Evolutionary conservation across 2,113 vertebrate species (phyloP).

Genomic region (Xiphophorus maculatus): DNA sequence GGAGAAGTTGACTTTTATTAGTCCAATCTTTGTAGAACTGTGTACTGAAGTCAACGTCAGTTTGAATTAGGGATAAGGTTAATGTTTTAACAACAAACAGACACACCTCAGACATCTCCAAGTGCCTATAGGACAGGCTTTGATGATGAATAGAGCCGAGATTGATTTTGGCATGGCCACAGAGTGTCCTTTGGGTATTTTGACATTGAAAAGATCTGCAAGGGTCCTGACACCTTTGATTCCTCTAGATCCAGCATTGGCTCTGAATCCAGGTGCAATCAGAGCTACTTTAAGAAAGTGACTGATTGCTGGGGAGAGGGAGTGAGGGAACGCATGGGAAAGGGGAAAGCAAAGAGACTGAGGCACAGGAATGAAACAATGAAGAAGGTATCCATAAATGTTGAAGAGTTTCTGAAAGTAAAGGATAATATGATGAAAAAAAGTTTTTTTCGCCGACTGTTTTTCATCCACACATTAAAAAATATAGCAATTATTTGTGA

Average conservation of each 20-base stretch:
- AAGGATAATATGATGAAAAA: neutral
- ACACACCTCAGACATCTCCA: conserved; percentile 30
- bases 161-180: conserved; percentile 69
- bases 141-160: conserved; percentile 60
- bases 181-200: conserved; percentile 57
- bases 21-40: neutral
- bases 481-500: too few species aligned
- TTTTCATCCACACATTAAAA: too few species aligned
- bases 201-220: conserved; percentile 57
- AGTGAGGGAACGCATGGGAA: conserved; percentile 3
- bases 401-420: neutral
- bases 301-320: conserved; percentile 14
- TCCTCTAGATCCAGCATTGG: conserved; percentile 59
- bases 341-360: neutral
- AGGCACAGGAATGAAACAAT: neutral
- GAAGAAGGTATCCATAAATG: too few species aligned
- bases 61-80: neutral
- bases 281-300: conserved; percentile 39
- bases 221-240: conserved; percentile 65
- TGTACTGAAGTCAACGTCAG: neutral
- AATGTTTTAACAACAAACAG: conserved; percentile 22
- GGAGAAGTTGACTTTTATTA: neutral
- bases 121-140: conserved; percentile 45
- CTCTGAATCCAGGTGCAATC: conserved; percentile 42
- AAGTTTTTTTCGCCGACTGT: too few species aligned